Base-by-base conservation (phyloP, 2,113 vertebrate species). In the Neodon shergylaensis region DNA sequence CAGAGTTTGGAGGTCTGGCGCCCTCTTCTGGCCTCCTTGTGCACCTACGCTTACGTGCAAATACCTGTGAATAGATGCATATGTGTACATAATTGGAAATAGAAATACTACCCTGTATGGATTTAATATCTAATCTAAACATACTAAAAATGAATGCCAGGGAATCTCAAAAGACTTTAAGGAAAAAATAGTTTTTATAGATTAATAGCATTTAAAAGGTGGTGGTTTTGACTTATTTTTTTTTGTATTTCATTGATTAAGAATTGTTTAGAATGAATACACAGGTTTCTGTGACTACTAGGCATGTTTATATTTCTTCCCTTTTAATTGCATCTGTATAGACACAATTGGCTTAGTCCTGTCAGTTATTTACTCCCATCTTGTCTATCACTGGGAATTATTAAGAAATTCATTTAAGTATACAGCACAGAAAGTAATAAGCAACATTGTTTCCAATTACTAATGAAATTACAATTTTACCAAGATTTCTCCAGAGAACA, bases 391-490 rank as follows among this genome's bases (percentile, higher is more conserved):
- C 65, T 58, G 54, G 72, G 33, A 83, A 76, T 78, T 49, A 58
- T 36, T 42, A 91, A 94, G 73, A 58, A 95, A 94, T 92, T 92
- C 42, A 90, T 26, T 85, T 88, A 83, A 77, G 61, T 52, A 42
- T 42, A 90, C 16, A 94, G 63, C 24, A 88, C 16, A 95, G 87
- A 91, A 92, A 95, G 47, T 74, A 96, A 97, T 81, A 95, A 95
- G 54, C 49, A 90, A 77, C 76, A 66, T 58, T 94, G 28, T 83
- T 85, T 90, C 82, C 66, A 93, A 93, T 95, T 95, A 74, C 39
- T 96, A 97, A 96, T 88, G 90, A 97, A 52, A 92, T 92, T 88
- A 76, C 11, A 91, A 63, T 92, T 96, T 95, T 84, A 58, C 66
- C 70, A 47, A 95, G n/a, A 92, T 96, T 95, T 96, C 65, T 96